A percentile compares a stretch with the other conserved stretches of the same genome.
Conservation (phyloP, 2,888 invertebrate species). For the Cabera pusaria region DNA sequence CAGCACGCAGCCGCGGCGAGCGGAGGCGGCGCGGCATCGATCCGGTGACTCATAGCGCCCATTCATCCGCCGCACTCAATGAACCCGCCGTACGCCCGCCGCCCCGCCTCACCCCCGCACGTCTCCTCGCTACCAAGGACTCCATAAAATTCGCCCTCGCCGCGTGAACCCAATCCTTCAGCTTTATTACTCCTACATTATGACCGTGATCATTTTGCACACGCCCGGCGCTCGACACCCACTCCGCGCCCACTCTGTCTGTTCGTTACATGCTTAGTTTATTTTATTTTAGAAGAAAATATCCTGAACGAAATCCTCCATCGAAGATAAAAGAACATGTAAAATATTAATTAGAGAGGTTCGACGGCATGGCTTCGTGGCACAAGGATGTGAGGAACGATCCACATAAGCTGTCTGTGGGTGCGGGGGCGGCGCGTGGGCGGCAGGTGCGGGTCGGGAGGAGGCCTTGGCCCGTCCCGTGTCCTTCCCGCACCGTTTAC, state of each 20-base stretch:
- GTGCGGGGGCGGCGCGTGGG: constrained; percentile 39
- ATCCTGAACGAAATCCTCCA: constrained; percentile 2
- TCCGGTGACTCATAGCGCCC: constrained; percentile 77
- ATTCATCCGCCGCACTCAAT: constrained; percentile 81
- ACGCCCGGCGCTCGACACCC: constrained; percentile 38
- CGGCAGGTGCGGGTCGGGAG: constrained; percentile 51
- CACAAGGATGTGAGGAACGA: constrained; percentile 14
- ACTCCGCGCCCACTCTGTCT: constrained; percentile 41
- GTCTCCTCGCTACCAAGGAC: constrained; percentile 71
- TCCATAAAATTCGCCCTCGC: constrained; percentile 66
- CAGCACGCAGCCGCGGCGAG: constrained; percentile 29
- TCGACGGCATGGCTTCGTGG: constrained; percentile 3
- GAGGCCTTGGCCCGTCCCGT: constrained; percentile 64
- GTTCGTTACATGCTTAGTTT: constrained; percentile 7
- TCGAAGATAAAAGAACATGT: constrained; percentile 9
- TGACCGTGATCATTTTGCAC: constrained; percentile 50
- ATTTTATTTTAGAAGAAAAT: constrained; percentile 7
- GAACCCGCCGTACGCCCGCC: constrained; percentile 59
- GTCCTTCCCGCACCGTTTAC: constrained; percentile 63
- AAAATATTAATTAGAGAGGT: constrained; percentile 14
- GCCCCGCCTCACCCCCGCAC: constrained; percentile 46
- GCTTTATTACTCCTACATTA: constrained; percentile 60
- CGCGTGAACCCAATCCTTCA: constrained; percentile 62
- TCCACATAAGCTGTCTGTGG: constrained; percentile 22
- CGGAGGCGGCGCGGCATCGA: constrained; percentile 55